Evolutionary conservation across 2,113 vertebrate genomes (phyloP).

Genomic region (Salvelinus fontinalis): DNA sequence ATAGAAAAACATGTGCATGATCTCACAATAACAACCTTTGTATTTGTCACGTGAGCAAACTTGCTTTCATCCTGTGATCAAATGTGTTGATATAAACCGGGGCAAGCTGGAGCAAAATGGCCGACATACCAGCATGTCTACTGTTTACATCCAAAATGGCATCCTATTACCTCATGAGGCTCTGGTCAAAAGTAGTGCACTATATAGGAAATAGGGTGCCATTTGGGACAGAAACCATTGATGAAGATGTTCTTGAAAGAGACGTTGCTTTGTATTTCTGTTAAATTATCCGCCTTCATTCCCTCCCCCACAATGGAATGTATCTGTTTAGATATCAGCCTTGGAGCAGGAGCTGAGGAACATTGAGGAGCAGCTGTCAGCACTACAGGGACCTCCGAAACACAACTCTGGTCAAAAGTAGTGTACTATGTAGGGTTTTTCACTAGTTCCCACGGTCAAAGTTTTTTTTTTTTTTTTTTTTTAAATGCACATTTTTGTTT

Average conservation of each 20-base stretch:
- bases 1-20: not conserved
- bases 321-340: constrained; percentile 56
- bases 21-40: not conserved
- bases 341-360: too few relatives aligned
- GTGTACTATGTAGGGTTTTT: too few relatives aligned
- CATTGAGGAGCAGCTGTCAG: constrained; percentile 37
- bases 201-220: not conserved
- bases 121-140: too few relatives aligned
- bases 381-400: constrained; percentile 35
- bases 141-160: too few relatives aligned
- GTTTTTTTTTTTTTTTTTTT: too few relatives aligned
- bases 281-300: not conserved
- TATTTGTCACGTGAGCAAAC: too few relatives aligned
- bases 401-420: constrained; percentile 8
- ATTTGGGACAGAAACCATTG: not conserved
- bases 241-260: not conserved
- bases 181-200: too few relatives aligned
- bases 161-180: too few relatives aligned
- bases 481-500: too few relatives aligned
- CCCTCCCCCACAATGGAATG: not conserved
- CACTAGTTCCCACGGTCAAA: too few relatives aligned
- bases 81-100: not conserved
- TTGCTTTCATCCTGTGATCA: not conserved
- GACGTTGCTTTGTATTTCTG: not conserved
- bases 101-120: not conserved